Evolutionary conservation across 1,140 invertebrate genomes (phyloP).

Genomic region (Pararge aegeria): DNA sequence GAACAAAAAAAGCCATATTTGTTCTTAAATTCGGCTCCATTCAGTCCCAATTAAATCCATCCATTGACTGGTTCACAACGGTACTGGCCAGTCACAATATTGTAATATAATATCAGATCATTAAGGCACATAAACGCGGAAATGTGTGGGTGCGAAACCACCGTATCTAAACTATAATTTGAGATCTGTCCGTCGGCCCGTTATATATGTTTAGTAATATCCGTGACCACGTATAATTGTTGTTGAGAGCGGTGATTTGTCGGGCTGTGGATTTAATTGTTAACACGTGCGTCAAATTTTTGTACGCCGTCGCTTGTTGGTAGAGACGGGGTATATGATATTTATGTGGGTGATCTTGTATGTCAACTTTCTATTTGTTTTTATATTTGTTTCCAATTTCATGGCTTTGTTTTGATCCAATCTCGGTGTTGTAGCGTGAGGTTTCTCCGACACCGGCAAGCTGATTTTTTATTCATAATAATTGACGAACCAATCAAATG

Average conservation of each 20-base stretch:
- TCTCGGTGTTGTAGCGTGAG: no score
- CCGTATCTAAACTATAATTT: slow-evolving; percentile 77
- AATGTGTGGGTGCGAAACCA: slow-evolving; percentile 76
- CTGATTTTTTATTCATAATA: no score
- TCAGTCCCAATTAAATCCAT: slow-evolving; percentile 52
- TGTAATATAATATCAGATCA: slow-evolving; percentile 76
- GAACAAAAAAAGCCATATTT: slow-evolving; percentile 49
- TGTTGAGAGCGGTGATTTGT: slow-evolving; percentile 58
- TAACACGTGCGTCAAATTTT: slow-evolving; percentile 64
- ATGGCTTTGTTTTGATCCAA: slow-evolving; percentile 1
- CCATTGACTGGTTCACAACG: slow-evolving; percentile 58
- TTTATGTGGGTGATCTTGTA: slow-evolving; percentile 36
- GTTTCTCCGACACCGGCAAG: no score
- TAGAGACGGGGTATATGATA: slow-evolving; percentile 28
- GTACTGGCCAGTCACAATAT: slow-evolving; percentile 57
- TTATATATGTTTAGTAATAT: slow-evolving; percentile 62
- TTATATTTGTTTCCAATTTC: background rate
- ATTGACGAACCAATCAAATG: no score
- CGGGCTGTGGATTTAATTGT: slow-evolving; percentile 67
- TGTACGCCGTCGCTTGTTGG: slow-evolving; percentile 38
- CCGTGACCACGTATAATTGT: slow-evolving; percentile 69
- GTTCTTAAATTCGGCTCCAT: slow-evolving; percentile 42
- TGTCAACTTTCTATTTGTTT: slow-evolving; percentile 56
- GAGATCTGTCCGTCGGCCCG: slow-evolving; percentile 64
- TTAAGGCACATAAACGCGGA: slow-evolving; percentile 71